Base-by-base conservation (phyloP, 2,888 invertebrate genomes). In the Synergus itoensis region DNA sequence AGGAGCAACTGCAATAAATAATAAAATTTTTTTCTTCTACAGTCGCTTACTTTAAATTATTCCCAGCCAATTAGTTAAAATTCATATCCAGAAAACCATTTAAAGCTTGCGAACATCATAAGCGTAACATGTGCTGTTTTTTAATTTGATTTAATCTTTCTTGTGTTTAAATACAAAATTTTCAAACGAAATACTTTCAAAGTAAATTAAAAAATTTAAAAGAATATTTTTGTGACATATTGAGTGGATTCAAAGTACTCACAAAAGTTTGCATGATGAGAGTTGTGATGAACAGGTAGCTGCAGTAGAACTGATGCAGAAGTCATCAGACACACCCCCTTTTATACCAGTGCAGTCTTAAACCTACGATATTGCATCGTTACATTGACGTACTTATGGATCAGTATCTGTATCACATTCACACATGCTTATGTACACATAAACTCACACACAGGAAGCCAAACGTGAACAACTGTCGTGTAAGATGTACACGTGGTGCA, bases 241-340 rank as follows among this genome's bases (percentile, higher is more conserved):
- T 43, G 40, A 64, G 9, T 16, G 9, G 36, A 28, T 63, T 14
- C 5, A 40, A 48, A 69, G 21, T 82, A 90, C 90, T 90, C 80
- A 91, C 91, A 81, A 90, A 77, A 76, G 87, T 84, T 81, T 88
- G 90, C 91, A 91, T 91, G 88, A 79, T 84, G 88, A 82, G 80
- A 67, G 57, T 77, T 62, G 80, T 76, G 69, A 81, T 82, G 78
- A 77, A 77, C 57, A 82, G 87, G 87, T 87, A 78, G 87, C 83
- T 83, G 82, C 82, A 81, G 85, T 76, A 85, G 84, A 86, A 91
- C 91, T 91, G 90, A 88, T 90, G 88, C 80, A 78, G 85, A 85
- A 84, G 77, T 67, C 80, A 86, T 45, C 81, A 83, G 86, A 84
- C 84, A 85, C 86, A 88, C 87, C 87, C 88, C 87, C 88, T 91